These are phyloP conservation scores for Amiota communis DNA, from an alignment of 2,888 invertebrate species.

Conservation along the genomic window DNA sequence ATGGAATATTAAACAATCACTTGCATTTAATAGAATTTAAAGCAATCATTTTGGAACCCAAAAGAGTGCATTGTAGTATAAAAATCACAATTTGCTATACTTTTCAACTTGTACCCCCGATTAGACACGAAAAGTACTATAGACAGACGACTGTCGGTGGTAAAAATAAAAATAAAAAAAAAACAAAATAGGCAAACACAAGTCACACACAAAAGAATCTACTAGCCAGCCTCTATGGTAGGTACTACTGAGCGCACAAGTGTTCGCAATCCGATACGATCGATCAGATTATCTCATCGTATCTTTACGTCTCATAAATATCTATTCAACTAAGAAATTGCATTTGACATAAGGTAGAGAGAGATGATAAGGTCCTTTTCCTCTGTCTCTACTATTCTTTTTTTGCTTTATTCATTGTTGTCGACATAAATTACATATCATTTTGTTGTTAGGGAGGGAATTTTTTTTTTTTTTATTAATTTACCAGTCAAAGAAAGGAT, in stretches of 20 bases:
- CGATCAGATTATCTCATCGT: constrained; percentile 59
- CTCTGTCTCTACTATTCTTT: constrained; percentile 33
- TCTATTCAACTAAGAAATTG: constrained; percentile 39
- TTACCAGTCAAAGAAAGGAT: constrained; percentile 47
- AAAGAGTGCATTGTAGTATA: no score
- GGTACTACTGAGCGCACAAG: constrained; percentile 14
- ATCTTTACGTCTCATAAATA: constrained; percentile 29
- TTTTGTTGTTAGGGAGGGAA: constrained; percentile 52
- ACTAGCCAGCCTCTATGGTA: no score
- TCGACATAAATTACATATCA: constrained; percentile 60
- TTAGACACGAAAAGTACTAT: no score
- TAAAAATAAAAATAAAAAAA: no score
- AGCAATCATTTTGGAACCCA: no score
- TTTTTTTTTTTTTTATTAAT: constrained; percentile 49
- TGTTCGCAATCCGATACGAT: constrained; percentile 32
- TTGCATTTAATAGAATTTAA: no score
- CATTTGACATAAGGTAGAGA: constrained; percentile 58
- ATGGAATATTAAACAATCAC: no score
- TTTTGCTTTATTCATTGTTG: constrained; percentile 46
- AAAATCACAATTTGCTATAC: no score
- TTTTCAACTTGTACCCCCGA: no score
- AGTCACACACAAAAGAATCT: no score
- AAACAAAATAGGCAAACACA: no score
- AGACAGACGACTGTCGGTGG: no score
- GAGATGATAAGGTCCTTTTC: background rate